Evolutionary conservation across 2,113 vertebrate species (phyloP), one percentile per base, ranked within the genome.

Genomic region (Rhinichthys klamathensis): DNA sequence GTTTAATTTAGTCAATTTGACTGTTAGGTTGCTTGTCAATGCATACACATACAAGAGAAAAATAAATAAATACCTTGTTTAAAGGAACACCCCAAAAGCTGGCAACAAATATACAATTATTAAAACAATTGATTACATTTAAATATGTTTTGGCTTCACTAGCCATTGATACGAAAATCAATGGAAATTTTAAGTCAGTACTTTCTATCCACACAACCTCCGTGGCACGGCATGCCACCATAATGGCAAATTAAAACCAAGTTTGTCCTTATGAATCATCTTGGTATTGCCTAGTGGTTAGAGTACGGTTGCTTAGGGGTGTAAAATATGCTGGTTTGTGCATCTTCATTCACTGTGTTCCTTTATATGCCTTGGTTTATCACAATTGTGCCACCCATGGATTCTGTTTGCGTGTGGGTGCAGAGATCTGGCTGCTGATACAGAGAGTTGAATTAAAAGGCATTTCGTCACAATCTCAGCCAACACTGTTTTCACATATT

Each of bases 281-380:
- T 74, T 13, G 13, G n/a, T 25, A 46, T n/a, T 15, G 11, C 6
- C 13, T 74, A 46, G 70, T 74, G 70, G 70, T 74, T 46, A 73
- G 23, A 25, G 11, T 73, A 73, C 11, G 69, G 38, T 73, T 73
- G 41, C 11, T 25, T 41, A 56, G 23, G 49, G 25, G 54, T 41
- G 76, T 41, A 56, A 60, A 38, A 58, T 58, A 78, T 13, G 54
- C 49, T 88, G 46, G 60, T 73, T 77, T 58, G 49, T 60, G 54
- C 23, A 32, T 80, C 21, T 70, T 73, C 21, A 72, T 72, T n/a
- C 75, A 98, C 97, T 89, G 90, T 35, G 82, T 97, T 85, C 96
- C 96, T 0, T 93, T 88, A 76, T 96, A 99, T 88, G 83, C 96
- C 96, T 7, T 98, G 97, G 97, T 97, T 96, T 89, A 93, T 95